Conservation (phyloP, 2,888 invertebrate genomes). For the Ochlodes sylvanus region DNA sequence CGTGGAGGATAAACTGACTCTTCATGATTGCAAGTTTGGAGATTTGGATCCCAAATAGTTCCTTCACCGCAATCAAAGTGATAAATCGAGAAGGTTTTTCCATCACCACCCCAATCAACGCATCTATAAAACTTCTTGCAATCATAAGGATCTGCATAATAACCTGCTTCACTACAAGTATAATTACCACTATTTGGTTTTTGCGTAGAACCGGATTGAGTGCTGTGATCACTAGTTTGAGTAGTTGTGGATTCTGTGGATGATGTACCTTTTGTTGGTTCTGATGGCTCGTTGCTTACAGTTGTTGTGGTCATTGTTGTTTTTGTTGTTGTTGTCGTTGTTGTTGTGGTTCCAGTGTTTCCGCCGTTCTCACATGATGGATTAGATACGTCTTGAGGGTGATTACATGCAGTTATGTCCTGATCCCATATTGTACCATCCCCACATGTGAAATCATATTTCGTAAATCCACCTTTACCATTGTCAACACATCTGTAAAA, state of each 20-base stretch:
- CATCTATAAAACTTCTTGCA: slow-evolving; percentile 88
- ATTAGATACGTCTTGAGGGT: slow-evolving; percentile 70
- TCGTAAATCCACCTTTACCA: slow-evolving; percentile 69
- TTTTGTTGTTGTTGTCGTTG: slow-evolving; percentile 12
- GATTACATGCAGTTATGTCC: slow-evolving; percentile 80
- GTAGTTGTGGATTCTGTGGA: slow-evolving; percentile 43
- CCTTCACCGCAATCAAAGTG: slow-evolving; percentile 88
- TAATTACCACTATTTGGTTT: slow-evolving; percentile 59
- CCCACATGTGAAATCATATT: slow-evolving; percentile 84
- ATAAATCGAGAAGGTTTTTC: slow-evolving; percentile 85
- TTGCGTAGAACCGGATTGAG: slow-evolving; percentile 57
- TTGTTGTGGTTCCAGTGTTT: background rate
- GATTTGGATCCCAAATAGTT: slow-evolving; percentile 89
- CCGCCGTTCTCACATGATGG: slow-evolving; percentile 60
- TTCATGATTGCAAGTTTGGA: slow-evolving; percentile 88
- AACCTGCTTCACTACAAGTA: slow-evolving; percentile 85
- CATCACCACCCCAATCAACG: slow-evolving; percentile 85
- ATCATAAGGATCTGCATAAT: slow-evolving; percentile 84
- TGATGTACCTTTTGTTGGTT: slow-evolving; percentile 42
- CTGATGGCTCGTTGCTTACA: slow-evolving; percentile 45
- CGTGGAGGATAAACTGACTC: slow-evolving; percentile 86
- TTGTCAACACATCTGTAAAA: slow-evolving; percentile 63
- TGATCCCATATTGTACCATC: slow-evolving; percentile 87
- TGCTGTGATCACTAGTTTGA: slow-evolving; percentile 46
- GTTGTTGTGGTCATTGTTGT: slow-evolving; percentile 42